Conservation (phyloP, 2,113 vertebrate species). For the Aegotheles bennettii region DNA sequence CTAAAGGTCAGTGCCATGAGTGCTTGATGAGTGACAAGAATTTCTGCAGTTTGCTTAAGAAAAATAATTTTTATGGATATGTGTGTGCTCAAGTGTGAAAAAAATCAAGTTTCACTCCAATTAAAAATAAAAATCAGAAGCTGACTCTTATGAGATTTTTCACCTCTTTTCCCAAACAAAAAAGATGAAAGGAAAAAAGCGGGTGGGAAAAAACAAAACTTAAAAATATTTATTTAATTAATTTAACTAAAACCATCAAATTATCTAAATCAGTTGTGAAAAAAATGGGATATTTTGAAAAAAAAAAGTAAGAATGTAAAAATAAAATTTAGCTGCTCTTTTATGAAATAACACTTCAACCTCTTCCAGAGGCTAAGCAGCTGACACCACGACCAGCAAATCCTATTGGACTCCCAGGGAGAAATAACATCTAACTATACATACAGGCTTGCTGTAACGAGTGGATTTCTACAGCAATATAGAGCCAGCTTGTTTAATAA, state of each 20-base stretch:
- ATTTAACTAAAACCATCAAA: background rate
- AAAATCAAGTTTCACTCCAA: background rate
- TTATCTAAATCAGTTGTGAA: background rate
- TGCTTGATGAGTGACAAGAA: background rate
- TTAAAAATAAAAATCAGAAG: background rate
- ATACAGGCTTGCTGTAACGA: background rate
- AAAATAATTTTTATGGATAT: background rate
- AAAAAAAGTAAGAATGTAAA: background rate
- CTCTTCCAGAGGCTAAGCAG: background rate
- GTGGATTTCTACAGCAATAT: background rate
- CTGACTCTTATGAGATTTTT: background rate
- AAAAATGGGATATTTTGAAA: background rate
- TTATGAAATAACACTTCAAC: background rate
- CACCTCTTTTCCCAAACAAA: background rate
- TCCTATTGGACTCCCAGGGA: background rate
- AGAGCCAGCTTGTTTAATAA: background rate
- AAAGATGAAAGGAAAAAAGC: background rate
- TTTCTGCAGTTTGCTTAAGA: background rate
- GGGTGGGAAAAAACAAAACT: background rate
- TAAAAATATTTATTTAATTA: background rate
- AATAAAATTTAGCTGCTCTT: background rate
- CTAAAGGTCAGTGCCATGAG: background rate
- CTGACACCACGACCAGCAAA: background rate
- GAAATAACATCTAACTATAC: background rate
- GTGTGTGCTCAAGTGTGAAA: background rate